These are phyloP conservation scores for Tetrax tetrax DNA, from an alignment of 2,113 vertebrate species.

Conservation along the genomic window DNA sequence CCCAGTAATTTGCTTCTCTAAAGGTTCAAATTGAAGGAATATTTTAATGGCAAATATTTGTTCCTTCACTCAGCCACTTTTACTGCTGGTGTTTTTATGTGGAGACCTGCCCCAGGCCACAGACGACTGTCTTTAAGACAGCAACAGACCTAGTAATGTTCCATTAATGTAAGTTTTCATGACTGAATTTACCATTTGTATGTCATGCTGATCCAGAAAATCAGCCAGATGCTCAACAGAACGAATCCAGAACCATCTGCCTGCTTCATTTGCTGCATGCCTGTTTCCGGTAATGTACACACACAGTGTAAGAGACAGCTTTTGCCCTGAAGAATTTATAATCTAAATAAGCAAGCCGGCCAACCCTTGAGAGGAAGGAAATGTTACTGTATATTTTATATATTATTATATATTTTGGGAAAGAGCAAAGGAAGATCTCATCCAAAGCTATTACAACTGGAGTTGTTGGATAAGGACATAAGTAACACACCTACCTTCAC, in stretches of 20 bases:
- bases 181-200: conserved; percentile 38
- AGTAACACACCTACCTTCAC: background rate
- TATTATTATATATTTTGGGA: background rate
- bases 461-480: background rate
- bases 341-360: conserved; percentile 32
- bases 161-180: conserved; percentile 33
- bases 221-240: conserved; percentile 50
- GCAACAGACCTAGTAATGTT: conserved; percentile 20
- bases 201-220: conserved; percentile 45
- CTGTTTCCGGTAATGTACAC: conserved; percentile 15
- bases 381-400: background rate
- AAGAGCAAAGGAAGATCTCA: background rate
- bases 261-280: conserved; percentile 29
- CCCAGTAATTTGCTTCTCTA: conserved; percentile 11
- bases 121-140: conserved; percentile 54
- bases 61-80: conserved; percentile 9
- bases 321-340: conserved; percentile 40
- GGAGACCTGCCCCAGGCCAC: conserved; percentile 33
- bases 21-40: conserved; percentile 24
- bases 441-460: background rate
- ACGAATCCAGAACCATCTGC: conserved; percentile 59
- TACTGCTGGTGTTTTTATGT: conserved; percentile 44
- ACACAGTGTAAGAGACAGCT: conserved; percentile 15
- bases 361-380: conserved; percentile 20
- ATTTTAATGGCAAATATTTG: conserved; percentile 39